These are phyloP conservation scores for Syrphus vitripennis DNA, from an alignment of 2,888 invertebrate species.

Conservation along the genomic window DNA sequence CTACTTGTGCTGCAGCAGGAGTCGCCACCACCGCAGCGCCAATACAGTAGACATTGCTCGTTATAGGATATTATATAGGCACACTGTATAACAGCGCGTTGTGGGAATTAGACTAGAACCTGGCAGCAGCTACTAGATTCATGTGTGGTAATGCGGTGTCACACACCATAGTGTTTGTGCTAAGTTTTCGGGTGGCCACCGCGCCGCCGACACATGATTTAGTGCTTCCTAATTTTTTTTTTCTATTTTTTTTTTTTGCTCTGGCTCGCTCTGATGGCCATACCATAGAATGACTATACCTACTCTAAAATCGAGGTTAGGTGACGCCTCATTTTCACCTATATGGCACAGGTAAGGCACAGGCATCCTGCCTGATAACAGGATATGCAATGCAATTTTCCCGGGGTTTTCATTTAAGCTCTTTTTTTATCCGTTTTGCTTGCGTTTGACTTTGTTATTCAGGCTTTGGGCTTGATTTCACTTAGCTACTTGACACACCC, in stretches of 20 bases:
- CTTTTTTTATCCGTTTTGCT: constrained; percentile 9
- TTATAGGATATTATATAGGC: background rate
- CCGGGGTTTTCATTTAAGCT: constrained; percentile 23
- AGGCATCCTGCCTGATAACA: constrained; percentile 55
- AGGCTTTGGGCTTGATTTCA: constrained; percentile 57
- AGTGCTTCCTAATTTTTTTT: constrained; percentile 50
- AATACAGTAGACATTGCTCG: constrained; percentile 33
- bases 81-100: constrained; percentile 55
- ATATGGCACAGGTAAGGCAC: constrained; percentile 14
- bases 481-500: constrained; percentile 58
- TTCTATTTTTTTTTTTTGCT: too few relatives aligned
- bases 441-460: constrained; percentile 14
- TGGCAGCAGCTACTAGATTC: constrained; percentile 70
- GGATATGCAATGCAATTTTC: constrained; percentile 57
- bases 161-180: constrained; percentile 71
- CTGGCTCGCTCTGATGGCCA: background rate
- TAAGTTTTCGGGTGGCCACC: constrained; percentile 64
- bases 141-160: constrained; percentile 71
- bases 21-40: constrained; percentile 15
- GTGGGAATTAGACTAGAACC: constrained; percentile 70
- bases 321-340: constrained; percentile 60
- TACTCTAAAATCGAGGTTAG: constrained; percentile 30
- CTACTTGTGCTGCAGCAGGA: background rate
- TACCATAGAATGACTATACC: constrained; percentile 1
- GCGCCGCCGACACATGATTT: constrained; percentile 66